Base-by-base conservation (phyloP, 2,888 invertebrate genomes). In the Caenorhabditis doughertyi region DNA sequence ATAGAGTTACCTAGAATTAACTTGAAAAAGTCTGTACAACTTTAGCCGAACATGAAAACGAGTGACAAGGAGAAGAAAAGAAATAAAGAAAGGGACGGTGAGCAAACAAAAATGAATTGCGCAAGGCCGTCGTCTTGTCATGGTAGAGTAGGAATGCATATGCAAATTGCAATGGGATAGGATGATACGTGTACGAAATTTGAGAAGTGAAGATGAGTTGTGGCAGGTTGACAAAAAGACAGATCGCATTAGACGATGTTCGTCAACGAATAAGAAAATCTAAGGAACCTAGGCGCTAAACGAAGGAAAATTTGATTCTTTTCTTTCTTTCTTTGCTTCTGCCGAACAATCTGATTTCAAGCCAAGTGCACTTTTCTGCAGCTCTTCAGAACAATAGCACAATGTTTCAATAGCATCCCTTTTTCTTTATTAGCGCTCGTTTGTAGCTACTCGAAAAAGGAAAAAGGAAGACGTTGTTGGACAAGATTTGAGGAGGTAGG, bases 341-440 rank as follows among this genome's bases (percentile, higher is more conserved):
- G 11, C 21, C 11, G 44, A 29, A 55, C 60, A 77, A 77, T 77
- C 77, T 62, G 68, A 77, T 77, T 77, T 77, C 60, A 68, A 77
- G 68, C 76, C 76, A 76, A 77, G 77, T 68, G 68, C 77, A 77
- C 77, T 76, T 76, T 60, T 76, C 65, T 25, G 49, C 60, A 55
- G 73, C 73, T 62, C 77, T 77, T 77, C 77, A 68, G 77, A 62
- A 77, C 76, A 76, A 76, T 76, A 32, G 44, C 62, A 64, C 76
- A 76, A 68, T 76, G 76, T 76, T 76, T 76, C 67, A 76, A 76
- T 60, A 44, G 65, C 65, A 65, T 51, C 51, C 60, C 35, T 51
- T 58, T 74, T 74, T 72, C 51, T 39, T 55, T 49, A 49, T 65
- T 62, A 72, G 53, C 53, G 39, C 51, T 62, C 42, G 39, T 67